Evolutionary conservation across 92 coral and sea anemone genomes (phyloP).

Genomic region (Umimayanthus kanabou): DNA sequence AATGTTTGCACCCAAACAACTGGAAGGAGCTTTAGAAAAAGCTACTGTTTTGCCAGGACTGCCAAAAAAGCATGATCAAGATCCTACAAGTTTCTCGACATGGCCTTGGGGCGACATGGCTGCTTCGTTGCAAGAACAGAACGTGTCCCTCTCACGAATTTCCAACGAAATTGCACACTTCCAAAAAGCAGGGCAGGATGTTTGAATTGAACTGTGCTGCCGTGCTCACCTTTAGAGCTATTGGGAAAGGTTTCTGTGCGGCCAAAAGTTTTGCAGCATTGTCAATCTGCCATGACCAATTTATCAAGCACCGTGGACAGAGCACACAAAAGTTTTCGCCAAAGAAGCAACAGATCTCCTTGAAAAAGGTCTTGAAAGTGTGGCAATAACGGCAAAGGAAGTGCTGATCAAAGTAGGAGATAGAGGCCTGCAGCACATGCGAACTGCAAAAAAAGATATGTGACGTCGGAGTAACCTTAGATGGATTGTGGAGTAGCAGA

Average conservation of each 20-base stretch:
- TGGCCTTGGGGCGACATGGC: slow-evolving; percentile 44
- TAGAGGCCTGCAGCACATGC: slow-evolving; percentile 25
- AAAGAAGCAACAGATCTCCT: slow-evolving; percentile 19
- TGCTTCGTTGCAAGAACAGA: not conserved
- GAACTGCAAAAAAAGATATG: slow-evolving; percentile 23
- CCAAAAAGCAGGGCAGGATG: slow-evolving; percentile 11
- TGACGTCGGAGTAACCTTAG: slow-evolving; percentile 36
- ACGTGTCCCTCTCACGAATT: slow-evolving; percentile 10
- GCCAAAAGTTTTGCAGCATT: slow-evolving; percentile 37
- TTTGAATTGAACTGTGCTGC: slow-evolving; percentile 36
- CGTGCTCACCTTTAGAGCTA: slow-evolving; percentile 28
- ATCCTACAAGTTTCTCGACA: slow-evolving; percentile 29
- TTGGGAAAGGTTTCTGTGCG: slow-evolving; percentile 36
- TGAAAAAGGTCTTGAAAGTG: slow-evolving; percentile 11
- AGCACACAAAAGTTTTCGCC: slow-evolving; percentile 33
- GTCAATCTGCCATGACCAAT: slow-evolving; percentile 39
- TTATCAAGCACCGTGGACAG: slow-evolving; percentile 24
- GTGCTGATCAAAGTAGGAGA: slow-evolving; percentile 14
- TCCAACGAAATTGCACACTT: slow-evolving; percentile 18
- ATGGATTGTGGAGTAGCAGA: slow-evolving; percentile 47
- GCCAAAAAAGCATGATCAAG: not conserved
- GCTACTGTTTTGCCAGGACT: slow-evolving; percentile 19
- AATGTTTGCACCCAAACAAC: slow-evolving; percentile 11
- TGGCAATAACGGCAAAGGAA: slow-evolving; percentile 28
- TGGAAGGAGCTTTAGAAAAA: slow-evolving; percentile 7